Base-by-base conservation (phyloP, 64 coral and sea anemone species). In the Acropora yongei region DNA sequence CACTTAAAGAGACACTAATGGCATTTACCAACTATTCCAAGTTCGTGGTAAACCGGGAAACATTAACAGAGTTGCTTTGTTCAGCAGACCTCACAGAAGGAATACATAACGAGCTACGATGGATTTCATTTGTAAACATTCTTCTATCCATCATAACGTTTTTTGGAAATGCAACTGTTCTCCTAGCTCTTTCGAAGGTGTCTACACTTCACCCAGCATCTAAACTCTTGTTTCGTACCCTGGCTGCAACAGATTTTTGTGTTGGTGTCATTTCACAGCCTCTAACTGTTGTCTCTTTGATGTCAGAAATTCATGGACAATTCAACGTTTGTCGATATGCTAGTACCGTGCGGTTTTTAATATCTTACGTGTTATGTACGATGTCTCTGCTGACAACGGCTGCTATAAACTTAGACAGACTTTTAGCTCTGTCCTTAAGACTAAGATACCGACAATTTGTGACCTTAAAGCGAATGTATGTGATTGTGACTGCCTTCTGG, bases 71-170 rank as follows among this genome's bases (percentile, higher is more conserved):
- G 3, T 6, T 78, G 0, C 44, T 47, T 78, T 49, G 75, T 18
- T 47, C 75, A 5, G 12, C 11, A 48, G 75, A 17, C 5, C 1
- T 48, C 9, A 48, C 12, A 4, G 12, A 16, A 18, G 75, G 44
- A n/a, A 48, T 78, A 2, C 2, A 46, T 6, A 6, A 18, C 16
- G 14, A 49, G 11, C 41, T 42, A 3, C 44, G 3, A 78, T 49
- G 44, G 11, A 0, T 71, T 2, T 18, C 45, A 16, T 42, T 18
- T 3, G 8, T 72, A 6, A 71, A 85, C 45, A 49, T 20, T 48
- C 2, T 85, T 85, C 82, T 71, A 1, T 72, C 82, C 61, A 30
- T 85, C 17, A 71, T 44, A 10, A 18, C 82, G 71, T 71, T 66
- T 69, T 7, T 85, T 4, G 18, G 44, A 2, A 85, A 85, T 49